Conservation (phyloP, 2,888 invertebrate species). For the Conistra vaccinii region DNA sequence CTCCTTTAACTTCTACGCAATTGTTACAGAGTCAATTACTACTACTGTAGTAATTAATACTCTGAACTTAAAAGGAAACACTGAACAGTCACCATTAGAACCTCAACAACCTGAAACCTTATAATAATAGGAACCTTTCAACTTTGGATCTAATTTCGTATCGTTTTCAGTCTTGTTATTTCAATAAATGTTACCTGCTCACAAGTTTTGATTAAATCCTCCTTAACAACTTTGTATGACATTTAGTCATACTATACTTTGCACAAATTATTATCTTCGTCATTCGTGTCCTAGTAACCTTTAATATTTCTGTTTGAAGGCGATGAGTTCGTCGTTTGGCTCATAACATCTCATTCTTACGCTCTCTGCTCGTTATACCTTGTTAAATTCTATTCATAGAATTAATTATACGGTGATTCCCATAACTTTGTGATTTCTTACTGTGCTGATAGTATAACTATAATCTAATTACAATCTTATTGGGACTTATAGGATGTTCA, state of each 20-base stretch:
- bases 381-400: conserved; percentile 13
- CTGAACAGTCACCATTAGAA: too few species aligned
- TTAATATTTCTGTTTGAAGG: conserved; percentile 44
- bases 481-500: too few species aligned
- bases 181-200: not conserved
- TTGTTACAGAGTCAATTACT: too few species aligned
- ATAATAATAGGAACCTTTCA: too few species aligned
- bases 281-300: conserved; percentile 48
- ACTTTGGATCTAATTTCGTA: too few species aligned
- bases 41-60: too few species aligned
- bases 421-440: not conserved
- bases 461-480: not conserved
- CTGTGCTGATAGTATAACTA: not conserved
- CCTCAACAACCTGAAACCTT: too few species aligned
- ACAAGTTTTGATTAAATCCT: not conserved
- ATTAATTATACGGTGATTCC: conserved; percentile 6
- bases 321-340: conserved; percentile 21
- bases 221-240: not conserved
- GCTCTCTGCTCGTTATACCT: conserved; percentile 21
- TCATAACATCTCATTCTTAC: conserved; percentile 18
- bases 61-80: too few species aligned
- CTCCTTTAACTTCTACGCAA: too few species aligned
- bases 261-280: conserved; percentile 37
- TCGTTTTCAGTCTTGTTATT: too few species aligned
- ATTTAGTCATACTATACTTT: conserved; percentile 21